These are phyloP conservation scores for Cheilosia vulpina DNA, from an alignment of 2,888 invertebrate genomes.

Conservation along the genomic window DNA sequence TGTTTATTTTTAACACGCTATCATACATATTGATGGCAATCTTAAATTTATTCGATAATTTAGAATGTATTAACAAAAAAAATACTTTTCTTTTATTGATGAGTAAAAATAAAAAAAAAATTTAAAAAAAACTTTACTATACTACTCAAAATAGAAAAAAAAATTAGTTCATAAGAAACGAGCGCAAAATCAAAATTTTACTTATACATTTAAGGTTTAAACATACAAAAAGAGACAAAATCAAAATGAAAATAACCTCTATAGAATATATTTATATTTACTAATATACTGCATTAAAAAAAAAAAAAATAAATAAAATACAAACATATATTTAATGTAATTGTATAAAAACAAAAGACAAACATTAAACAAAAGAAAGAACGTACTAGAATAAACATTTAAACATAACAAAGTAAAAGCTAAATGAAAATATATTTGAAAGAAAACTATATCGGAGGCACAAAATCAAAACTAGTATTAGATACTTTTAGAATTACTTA, in stretches of 20 bases:
- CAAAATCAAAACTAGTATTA: constrained; percentile 79
- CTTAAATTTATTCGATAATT: not conserved
- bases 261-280: constrained; percentile 75
- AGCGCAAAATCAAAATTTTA: constrained; percentile 77
- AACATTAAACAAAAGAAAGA: constrained; percentile 20
- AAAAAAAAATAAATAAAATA: constrained; percentile 46
- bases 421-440: constrained; percentile 51
- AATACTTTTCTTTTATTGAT: constrained; percentile 24
- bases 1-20: not conserved
- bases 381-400: constrained; percentile 30
- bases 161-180: constrained; percentile 73
- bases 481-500: constrained; percentile 76
- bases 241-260: constrained; percentile 61
- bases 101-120: constrained; percentile 50
- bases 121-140: constrained; percentile 40
- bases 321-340: constrained; percentile 70
- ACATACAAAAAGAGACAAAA: constrained; percentile 62
- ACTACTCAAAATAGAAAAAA: constrained; percentile 23
- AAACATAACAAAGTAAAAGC: constrained; percentile 30
- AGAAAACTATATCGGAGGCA: constrained; percentile 78
- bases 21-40: not conserved
- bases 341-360: constrained; percentile 50
- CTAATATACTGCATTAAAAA: constrained; percentile 58
- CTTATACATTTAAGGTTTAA: constrained; percentile 61
- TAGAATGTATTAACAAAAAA: constrained; percentile 1